Conservation (phyloP, 2,888 invertebrate genomes). For the Brenthis hecate region DNA sequence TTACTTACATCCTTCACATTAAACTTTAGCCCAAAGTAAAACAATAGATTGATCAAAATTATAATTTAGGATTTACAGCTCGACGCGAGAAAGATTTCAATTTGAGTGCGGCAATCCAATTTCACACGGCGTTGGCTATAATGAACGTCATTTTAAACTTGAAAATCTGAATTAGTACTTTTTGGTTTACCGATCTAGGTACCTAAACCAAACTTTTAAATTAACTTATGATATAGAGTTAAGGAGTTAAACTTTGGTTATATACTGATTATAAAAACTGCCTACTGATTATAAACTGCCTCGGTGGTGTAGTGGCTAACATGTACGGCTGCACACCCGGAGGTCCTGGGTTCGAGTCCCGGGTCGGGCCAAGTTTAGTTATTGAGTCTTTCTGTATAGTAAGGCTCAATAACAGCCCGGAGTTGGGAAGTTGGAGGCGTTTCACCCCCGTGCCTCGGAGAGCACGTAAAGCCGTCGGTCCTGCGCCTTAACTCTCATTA, state of each 20-base stretch:
- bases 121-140: constrained; percentile 37
- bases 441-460: too few relatives aligned
- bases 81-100: constrained; percentile 32
- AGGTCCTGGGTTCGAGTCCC: too few relatives aligned
- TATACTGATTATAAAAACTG: neutral
- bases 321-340: too few relatives aligned
- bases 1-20: neutral
- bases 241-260: neutral
- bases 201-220: constrained; percentile 28
- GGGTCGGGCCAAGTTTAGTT: too few relatives aligned
- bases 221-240: constrained; percentile 26
- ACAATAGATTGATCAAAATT: constrained; percentile 21
- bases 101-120: constrained; percentile 36
- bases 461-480: too few relatives aligned
- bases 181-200: constrained; percentile 16
- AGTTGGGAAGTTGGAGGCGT: too few relatives aligned
- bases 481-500: too few relatives aligned
- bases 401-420: too few relatives aligned
- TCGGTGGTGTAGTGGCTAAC: too few relatives aligned
- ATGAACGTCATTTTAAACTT: constrained; percentile 34
- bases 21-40: constrained; percentile 4
- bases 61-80: constrained; percentile 27
- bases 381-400: too few relatives aligned
- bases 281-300: too few relatives aligned
- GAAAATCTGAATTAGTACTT: constrained; percentile 27